Evolutionary conservation across 2,113 vertebrate species (phyloP).

Genomic region (Chionomys nivalis): DNA sequence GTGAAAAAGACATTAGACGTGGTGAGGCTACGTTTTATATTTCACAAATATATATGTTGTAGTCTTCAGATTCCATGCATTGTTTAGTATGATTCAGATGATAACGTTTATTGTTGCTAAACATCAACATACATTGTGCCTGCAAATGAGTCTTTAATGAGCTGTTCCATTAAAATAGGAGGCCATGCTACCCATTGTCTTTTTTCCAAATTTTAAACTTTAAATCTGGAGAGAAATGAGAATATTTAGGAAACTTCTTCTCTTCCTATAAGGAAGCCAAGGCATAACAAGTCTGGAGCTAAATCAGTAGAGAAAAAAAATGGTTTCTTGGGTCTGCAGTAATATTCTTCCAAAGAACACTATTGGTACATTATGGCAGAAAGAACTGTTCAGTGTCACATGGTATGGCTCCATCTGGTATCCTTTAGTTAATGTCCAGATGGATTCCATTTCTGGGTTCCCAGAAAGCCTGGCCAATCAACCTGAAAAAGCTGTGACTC

Average conservation of each 20-base stretch:
- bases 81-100: neutral
- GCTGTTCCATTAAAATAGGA: neutral
- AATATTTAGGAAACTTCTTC: constrained; percentile 20
- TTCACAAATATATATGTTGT: neutral
- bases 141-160: neutral
- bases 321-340: neutral
- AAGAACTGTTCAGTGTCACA: neutral
- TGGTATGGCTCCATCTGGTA: neutral
- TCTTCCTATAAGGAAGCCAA: constrained; percentile 11
- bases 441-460: constrained; percentile 67
- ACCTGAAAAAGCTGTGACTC: constrained; percentile 30
- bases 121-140: neutral
- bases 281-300: constrained; percentile 28
- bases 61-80: neutral
- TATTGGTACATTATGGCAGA: neutral
- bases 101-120: neutral
- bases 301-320: constrained; percentile 51
- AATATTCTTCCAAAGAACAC: constrained; percentile 41
- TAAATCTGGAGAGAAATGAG: neutral
- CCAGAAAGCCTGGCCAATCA: constrained; percentile 8
- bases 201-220: constrained; percentile 6
- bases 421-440: constrained; percentile 53
- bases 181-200: neutral
- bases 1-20: neutral
- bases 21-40: neutral